Evolutionary conservation across 2,888 invertebrate genomes (phyloP), one percentile per base, ranked within the genome.

Genomic region (Panzeria rudis): DNA sequence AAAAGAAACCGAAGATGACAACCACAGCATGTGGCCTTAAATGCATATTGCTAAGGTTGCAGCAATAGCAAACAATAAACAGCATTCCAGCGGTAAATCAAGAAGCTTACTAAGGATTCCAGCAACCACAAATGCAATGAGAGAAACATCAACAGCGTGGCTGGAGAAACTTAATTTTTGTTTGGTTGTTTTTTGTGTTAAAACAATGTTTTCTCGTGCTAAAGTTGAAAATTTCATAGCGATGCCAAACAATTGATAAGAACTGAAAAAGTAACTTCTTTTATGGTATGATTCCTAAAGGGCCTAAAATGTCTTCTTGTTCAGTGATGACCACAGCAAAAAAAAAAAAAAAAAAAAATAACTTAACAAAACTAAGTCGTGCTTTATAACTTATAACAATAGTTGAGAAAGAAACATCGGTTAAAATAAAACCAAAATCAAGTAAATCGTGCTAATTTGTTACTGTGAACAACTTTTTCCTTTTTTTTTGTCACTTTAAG

Each of bases 101-200:
- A 85, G 85, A 82, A 85, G 85, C 71, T 85, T 85, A 85, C 85
- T 85, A 85, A 85, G 85, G 85, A 85, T 85, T 85, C 85, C 82
- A 73, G n/a, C 80, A 52, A 80, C 71, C 69, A 71, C 80, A 83
- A 79, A 77, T 59, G 68, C 81, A 78, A 73, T 47, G 73, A 69
- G 54, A 69, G 54, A 62, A 68, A 77, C 77, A 78, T 66, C 72
- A 76, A 23, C 69, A 73, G 56, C 68, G 41, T 71, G 41, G 47
- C 61, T 72, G 59, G 61, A 75, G 78, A 82, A 82, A 75, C 69
- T 73, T 73, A 11, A 13, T 73, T 77, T 54, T 52, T 25, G n/a
- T 71, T 72, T 25, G 7, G 7, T 50, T 25, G 2, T 44, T 72
- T 32, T 50, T 23, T n/a, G 47, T 25, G 5, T 23, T 17, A 25